Base-by-base conservation (phyloP, 1,140 invertebrate species). In the Saccostrea echinata region DNA sequence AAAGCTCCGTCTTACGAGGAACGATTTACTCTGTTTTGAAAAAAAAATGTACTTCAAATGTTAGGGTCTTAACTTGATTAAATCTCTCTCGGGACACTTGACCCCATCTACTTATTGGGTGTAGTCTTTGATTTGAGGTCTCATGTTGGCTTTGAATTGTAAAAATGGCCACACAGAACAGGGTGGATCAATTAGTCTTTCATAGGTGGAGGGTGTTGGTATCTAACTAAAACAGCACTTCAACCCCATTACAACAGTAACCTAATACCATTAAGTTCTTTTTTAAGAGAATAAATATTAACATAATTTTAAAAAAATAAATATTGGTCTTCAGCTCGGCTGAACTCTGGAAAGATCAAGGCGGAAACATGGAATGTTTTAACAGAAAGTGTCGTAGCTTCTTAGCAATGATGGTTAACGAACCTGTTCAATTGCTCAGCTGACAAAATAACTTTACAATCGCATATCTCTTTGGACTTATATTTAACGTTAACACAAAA, bases 261-360 rank as follows among this genome's bases (percentile, higher is more conserved):
- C n/a, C n/a, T 61, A 61, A 61, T n/a, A 61, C 55, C 55, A n/a
- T 61, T 61, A 43, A 43, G 43, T 61, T n/a, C n/a, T 61, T 61
- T 61, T 61, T 61, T n/a, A 61, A 21, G 55, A 61, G 55, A 61
- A 61, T 61, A 61, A 61, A 61, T 61, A 61, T 61, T 61, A 61
- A 61, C 55, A 61, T 57, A 57, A 21, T 21, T 43, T 61, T 61
- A n/a, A 61, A 61, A n/a, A 61, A 21, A 61, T 61, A 61, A 61
- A 61, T 61, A 21, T 61, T 61, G n/a, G 55, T n/a, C 55, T 61
- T 21, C 1, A 61, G 18, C 55, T 61, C 55, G 18, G 18, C 21
- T 61, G 55, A 61, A 61, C 55, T 61, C 55, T 18, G 1, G 16
- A n/a, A 61, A n/a, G 55, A 61, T 18, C 55, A 61, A 61, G 18